phyloP scores from a whole-genome alignment of 1,140 invertebrate species.

The Micrasema minimum region DNA sequence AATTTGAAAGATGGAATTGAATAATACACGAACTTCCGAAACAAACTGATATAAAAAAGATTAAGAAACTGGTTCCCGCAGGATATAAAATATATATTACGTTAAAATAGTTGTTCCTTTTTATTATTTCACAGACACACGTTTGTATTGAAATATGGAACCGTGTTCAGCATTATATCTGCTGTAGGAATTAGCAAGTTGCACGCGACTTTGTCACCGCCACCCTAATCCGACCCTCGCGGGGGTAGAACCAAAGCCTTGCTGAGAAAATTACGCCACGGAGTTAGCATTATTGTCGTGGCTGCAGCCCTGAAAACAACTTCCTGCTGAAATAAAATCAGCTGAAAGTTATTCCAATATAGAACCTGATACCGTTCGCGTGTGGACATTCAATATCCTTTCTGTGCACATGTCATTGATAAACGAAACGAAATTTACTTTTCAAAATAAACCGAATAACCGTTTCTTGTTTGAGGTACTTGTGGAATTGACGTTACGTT shows the following conservation, averaged over 20 bases:
- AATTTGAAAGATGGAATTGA: no score
- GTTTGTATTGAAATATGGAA: constrained; percentile 1
- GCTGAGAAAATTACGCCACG: background rate
- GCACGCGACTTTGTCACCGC: constrained; percentile 19
- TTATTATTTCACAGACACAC: background rate
- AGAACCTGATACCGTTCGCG: constrained; percentile 8
- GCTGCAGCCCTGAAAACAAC: constrained; percentile 18
- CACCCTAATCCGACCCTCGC: background rate
- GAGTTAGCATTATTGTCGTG: constrained; percentile 31
- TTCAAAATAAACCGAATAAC: no score
- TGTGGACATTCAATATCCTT: background rate
- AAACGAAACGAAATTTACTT: no score
- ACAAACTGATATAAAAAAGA: no score
- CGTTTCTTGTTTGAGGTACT: no score
- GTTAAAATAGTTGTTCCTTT: background rate
- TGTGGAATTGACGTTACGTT: background rate
- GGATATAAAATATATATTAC: no score
- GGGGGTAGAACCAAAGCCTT: constrained; percentile 10
- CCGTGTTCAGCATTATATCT: constrained; percentile 11
- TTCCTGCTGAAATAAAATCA: background rate
- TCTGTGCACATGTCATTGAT: constrained; percentile 1
- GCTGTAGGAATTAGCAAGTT: constrained; percentile 14
- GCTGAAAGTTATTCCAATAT: constrained; percentile 14
- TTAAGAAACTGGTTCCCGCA: no score
- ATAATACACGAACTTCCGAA: no score